phyloP scores from a whole-genome alignment of 1,140 invertebrate species.

The Caenorhabditis remanei region DNA sequence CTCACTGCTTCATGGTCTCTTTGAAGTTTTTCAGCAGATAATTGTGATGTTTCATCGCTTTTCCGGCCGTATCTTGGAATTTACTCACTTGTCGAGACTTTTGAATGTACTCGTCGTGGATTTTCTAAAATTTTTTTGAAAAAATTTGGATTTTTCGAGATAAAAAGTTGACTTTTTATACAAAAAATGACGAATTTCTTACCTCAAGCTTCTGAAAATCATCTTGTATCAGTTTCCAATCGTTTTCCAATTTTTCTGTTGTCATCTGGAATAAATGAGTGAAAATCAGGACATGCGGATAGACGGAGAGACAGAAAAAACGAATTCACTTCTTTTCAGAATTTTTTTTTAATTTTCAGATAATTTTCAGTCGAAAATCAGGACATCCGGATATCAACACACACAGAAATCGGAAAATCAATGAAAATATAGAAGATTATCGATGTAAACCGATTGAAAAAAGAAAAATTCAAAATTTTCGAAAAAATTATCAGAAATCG shows the following conservation, averaged over 20 bases:
- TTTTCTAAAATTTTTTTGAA: slow-evolving; percentile 64
- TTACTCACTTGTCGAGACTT: slow-evolving; percentile 69
- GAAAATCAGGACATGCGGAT: too few species aligned
- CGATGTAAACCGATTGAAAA: neutral
- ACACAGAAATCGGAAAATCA: neutral
- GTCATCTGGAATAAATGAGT: neutral
- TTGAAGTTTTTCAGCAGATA: slow-evolving; percentile 69
- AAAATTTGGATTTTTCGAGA: neutral
- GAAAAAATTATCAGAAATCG: neutral
- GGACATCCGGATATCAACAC: too few species aligned
- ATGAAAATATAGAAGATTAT: neutral
- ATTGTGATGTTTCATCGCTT: slow-evolving; percentile 72
- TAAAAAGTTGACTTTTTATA: neutral
- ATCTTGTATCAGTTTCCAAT: slow-evolving; percentile 63
- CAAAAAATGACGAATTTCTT: neutral
- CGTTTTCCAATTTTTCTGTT: slow-evolving; percentile 55
- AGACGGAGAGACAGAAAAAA: too few species aligned
- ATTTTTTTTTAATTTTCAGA: neutral
- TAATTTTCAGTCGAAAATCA: too few species aligned
- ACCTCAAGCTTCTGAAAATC: slow-evolving; percentile 70
- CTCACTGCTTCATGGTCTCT: slow-evolving; percentile 48
- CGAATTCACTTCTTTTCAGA: too few species aligned
- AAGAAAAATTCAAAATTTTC: too few species aligned
- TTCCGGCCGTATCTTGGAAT: slow-evolving; percentile 64
- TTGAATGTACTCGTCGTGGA: slow-evolving; percentile 71